Conservation (phyloP, 2,888 invertebrate species). For the Cheilosia scutellata region DNA sequence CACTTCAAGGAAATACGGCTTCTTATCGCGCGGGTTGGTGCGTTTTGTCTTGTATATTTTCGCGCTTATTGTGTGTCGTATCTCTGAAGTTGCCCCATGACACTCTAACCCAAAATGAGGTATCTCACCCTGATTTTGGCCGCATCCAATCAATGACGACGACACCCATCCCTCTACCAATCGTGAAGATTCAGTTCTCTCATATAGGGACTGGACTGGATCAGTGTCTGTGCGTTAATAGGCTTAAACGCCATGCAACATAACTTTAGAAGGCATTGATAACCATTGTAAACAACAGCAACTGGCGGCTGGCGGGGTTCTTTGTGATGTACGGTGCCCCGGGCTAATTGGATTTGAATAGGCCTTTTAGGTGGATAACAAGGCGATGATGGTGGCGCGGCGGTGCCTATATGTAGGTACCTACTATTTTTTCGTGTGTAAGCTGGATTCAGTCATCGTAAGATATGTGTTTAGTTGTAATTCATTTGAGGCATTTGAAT, state of each 20-base stretch:
- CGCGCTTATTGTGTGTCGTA: conserved; percentile 9
- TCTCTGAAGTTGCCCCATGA: conserved; percentile 4
- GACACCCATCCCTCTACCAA: conserved; percentile 33
- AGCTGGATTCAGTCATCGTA: conserved; percentile 62
- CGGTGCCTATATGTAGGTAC: not conserved
- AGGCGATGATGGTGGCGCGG: not conserved
- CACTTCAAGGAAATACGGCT: conserved; percentile 72
- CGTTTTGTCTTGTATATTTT: not conserved
- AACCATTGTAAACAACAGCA: conserved; percentile 9
- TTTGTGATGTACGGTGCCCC: conserved; percentile 17
- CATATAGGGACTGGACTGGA: conserved; percentile 46
- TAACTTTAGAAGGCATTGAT: conserved; percentile 38
- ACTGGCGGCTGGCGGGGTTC: not conserved
- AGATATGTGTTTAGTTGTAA: conserved; percentile 57
- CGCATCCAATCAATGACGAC: conserved; percentile 24
- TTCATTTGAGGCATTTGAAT: conserved; percentile 43
- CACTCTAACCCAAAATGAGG: conserved; percentile 62
- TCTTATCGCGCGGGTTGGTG: conserved; percentile 20
- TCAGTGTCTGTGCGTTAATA: conserved; percentile 46
- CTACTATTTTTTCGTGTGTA: conserved; percentile 21
- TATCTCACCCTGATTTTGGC: conserved; percentile 46
- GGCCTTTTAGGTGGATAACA: conserved; percentile 5
- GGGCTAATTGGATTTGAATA: conserved; percentile 69
- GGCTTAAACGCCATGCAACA: conserved; percentile 52
- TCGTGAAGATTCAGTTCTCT: conserved; percentile 40